These are phyloP conservation scores for Cirrhinus mrigala DNA, from an alignment of 2,797 vertebrate species.

Conservation along the genomic window DNA sequence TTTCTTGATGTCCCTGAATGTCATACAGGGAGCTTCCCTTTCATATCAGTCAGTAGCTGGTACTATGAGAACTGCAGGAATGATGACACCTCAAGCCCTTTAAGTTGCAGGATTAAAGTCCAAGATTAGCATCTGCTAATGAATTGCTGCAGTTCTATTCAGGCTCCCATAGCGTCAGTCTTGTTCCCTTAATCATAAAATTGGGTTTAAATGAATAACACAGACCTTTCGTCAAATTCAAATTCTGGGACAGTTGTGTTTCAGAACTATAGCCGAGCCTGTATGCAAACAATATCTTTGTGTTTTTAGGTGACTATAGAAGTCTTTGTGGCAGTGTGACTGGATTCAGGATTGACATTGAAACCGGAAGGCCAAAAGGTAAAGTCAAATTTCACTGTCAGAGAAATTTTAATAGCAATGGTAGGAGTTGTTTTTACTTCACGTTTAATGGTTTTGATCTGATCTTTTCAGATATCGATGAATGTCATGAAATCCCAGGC, in stretches of 20 bases:
- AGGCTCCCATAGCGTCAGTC: not conserved
- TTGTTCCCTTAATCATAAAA: not conserved
- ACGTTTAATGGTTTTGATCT: not conserved
- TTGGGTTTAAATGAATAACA: not conserved
- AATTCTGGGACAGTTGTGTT: not conserved
- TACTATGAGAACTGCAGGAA: not conserved
- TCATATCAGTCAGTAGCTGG: not conserved
- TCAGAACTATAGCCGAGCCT: not conserved
- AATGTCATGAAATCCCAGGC: conserved; percentile 90
- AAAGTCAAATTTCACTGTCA: not conserved
- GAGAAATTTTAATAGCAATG: not conserved
- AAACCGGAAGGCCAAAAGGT: conserved; percentile 86
- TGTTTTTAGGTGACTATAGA: conserved; percentile 78
- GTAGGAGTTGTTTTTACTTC: not conserved
- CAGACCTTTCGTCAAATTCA: not conserved
- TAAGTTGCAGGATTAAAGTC: not conserved
- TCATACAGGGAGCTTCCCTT: not conserved
- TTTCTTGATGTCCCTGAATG: not conserved
- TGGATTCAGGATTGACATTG: conserved; percentile 86
- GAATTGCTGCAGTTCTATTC: not conserved
- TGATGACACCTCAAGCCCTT: not conserved
- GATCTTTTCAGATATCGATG: conserved; percentile 85
- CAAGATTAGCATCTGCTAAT: not conserved
- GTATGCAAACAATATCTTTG: conserved; percentile 6
- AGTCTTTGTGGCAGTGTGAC: conserved; percentile 82